These are phyloP conservation scores for Amphipyra berbera DNA, from an alignment of 2,888 invertebrate genomes.

Conservation along the genomic window DNA sequence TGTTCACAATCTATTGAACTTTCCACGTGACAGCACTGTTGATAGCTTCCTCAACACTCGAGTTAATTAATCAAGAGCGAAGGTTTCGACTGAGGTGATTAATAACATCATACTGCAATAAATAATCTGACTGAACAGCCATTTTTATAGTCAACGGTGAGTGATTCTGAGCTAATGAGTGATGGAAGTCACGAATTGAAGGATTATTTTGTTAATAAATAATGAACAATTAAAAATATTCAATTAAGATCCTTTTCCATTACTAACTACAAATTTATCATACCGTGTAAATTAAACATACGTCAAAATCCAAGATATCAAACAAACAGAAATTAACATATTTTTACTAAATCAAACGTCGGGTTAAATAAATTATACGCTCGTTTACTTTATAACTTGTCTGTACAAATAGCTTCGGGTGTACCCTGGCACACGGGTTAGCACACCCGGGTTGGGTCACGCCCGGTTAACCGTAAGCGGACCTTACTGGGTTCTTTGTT, in stretches of 20 bases:
- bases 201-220: too few relatives aligned
- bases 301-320: constrained; percentile 21
- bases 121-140: too few relatives aligned
- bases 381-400: constrained; percentile 61
- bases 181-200: too few relatives aligned
- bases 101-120: too few relatives aligned
- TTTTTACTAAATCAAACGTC: constrained; percentile 56
- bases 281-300: constrained; percentile 12
- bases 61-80: too few relatives aligned
- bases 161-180: too few relatives aligned
- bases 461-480: constrained; percentile 51
- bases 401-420: constrained; percentile 54
- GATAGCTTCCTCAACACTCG: too few relatives aligned
- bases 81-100: too few relatives aligned
- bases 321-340: constrained; percentile 60
- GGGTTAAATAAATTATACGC: constrained; percentile 59
- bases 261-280: constrained; percentile 5
- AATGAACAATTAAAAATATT: too few relatives aligned
- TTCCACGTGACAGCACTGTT: too few relatives aligned
- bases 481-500: constrained; percentile 49
- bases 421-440: constrained; percentile 16
- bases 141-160: too few relatives aligned
- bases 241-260: neutral
- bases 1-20: too few relatives aligned
- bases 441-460: constrained; percentile 37